Conservation (phyloP, 2,888 invertebrate species). For the Zygaena filipendulae region DNA sequence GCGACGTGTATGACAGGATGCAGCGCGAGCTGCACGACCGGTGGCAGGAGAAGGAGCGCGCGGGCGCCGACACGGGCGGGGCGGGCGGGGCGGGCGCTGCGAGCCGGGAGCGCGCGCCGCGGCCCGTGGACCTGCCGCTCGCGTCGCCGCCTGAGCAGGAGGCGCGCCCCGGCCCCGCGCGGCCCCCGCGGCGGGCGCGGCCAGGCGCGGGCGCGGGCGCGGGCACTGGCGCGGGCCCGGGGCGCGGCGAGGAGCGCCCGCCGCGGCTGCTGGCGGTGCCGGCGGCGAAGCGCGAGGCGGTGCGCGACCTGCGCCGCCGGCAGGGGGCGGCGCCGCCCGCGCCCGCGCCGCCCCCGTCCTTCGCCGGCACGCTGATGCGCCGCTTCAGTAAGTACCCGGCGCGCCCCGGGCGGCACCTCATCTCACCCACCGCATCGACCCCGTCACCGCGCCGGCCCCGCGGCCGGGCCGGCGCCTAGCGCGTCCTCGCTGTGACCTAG, state of each 20-base stretch:
- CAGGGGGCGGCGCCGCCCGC: conserved; percentile 45
- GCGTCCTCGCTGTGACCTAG: conserved; percentile 36
- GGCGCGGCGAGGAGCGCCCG: conserved; percentile 52
- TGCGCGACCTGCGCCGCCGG: conserved; percentile 66
- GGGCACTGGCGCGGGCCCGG: conserved; percentile 49
- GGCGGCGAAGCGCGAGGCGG: conserved; percentile 67
- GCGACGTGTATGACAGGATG: conserved; percentile 50
- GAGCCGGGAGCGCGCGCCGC: conserved; percentile 23
- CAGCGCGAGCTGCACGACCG: conserved; percentile 55
- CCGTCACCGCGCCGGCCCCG: not conserved
- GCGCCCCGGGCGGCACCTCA: conserved; percentile 36
- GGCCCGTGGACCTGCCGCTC: conserved; percentile 75
- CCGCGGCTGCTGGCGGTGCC: conserved; percentile 81
- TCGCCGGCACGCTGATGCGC: conserved; percentile 82
- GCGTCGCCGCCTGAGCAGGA: conserved; percentile 34
- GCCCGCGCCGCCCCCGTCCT: conserved; percentile 62
- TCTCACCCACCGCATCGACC: conserved; percentile 21
- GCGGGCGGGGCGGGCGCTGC: conserved; percentile 24
- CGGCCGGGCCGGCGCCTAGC: conserved; percentile 14
- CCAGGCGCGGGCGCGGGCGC: conserved; percentile 48
- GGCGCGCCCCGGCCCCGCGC: conserved; percentile 29
- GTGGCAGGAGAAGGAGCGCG: conserved; percentile 43
- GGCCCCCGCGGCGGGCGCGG: conserved; percentile 57
- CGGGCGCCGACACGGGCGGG: conserved; percentile 22
- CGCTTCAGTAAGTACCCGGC: conserved; percentile 86